Percentiles rank a stretch among this genome's conserved stretches.
Evolutionary conservation across 2,113 vertebrate genomes (phyloP).

Genomic region (Labrus mixtus): DNA sequence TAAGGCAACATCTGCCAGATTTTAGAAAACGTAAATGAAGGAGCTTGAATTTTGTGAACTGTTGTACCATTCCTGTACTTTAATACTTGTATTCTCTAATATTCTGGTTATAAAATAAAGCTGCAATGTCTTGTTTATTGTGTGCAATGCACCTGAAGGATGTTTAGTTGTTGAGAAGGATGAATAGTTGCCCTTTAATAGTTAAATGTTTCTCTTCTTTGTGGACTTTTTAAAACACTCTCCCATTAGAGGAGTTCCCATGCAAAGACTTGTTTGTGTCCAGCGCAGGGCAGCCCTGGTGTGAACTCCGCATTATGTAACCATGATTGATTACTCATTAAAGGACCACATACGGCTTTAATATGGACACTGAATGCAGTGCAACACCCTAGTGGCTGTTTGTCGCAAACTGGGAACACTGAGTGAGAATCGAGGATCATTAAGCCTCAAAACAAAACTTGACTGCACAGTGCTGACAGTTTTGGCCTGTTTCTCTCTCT

Average conservation of each 20-base stretch:
- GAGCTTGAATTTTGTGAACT: too few relatives aligned
- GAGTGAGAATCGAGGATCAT: constrained; percentile 36
- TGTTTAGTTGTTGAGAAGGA: too few relatives aligned
- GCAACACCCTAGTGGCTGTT: constrained; percentile 35
- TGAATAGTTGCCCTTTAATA: not conserved
- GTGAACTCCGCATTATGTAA: constrained; percentile 58
- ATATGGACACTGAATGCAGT: constrained; percentile 36
- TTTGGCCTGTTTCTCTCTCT: constrained; percentile 22
- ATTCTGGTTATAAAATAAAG: not conserved
- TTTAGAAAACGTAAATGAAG: too few relatives aligned
- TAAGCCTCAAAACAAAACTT: constrained; percentile 36
- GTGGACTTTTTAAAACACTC: not conserved
- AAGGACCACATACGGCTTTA: constrained; percentile 32
- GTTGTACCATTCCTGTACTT: not conserved
- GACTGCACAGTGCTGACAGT: constrained; percentile 11
- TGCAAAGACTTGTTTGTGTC: constrained; percentile 25
- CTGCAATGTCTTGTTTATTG: not conserved
- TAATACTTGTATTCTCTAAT: not conserved
- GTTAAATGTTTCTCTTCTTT: not conserved
- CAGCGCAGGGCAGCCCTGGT: constrained; percentile 6
- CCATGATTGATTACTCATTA: constrained; percentile 70
- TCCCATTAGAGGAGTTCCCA: constrained; percentile 9
- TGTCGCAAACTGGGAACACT: constrained; percentile 23
- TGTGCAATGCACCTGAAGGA: not conserved
- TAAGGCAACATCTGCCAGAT: too few relatives aligned